Evolutionary conservation across 1,140 invertebrate genomes (phyloP).

Genomic region (Bathynomus jamesi): DNA sequence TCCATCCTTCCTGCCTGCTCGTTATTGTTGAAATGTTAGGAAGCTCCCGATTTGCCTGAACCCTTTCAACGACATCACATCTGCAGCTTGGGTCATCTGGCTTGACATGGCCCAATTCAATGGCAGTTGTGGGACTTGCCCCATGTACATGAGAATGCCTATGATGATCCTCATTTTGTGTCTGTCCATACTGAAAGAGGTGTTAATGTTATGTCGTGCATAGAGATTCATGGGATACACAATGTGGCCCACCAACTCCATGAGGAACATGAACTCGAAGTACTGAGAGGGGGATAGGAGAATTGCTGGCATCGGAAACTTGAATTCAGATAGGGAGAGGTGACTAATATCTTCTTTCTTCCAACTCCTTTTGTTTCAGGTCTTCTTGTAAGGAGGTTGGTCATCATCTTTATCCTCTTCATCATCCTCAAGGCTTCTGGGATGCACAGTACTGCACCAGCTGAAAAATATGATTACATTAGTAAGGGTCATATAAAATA

Average conservation of each 20-base stretch:
- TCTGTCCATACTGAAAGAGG: neutral
- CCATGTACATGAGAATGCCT: conserved; percentile 1
- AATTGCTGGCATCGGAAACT: neutral
- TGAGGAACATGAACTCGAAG: neutral
- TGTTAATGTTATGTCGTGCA: neutral
- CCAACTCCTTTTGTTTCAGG: neutral
- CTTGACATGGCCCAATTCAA: neutral
- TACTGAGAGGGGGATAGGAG: neutral
- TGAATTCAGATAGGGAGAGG: neutral
- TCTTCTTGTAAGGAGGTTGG: neutral
- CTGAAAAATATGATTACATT: no score
- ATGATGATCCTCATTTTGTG: neutral
- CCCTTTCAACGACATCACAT: neutral
- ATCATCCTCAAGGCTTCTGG: no score
- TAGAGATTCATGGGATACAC: neutral
- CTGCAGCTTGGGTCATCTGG: neutral
- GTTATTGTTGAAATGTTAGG: conserved; percentile 7
- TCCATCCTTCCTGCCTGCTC: neutral
- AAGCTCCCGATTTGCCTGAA: neutral
- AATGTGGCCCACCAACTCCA: neutral
- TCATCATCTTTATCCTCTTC: no score
- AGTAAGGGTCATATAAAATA: no score
- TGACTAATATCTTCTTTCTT: neutral
- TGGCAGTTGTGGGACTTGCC: neutral
- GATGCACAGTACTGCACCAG: no score